These are phyloP conservation scores for Sebastes taczanowskii DNA, from an alignment of 2,797 vertebrate species.

Conservation along the genomic window DNA sequence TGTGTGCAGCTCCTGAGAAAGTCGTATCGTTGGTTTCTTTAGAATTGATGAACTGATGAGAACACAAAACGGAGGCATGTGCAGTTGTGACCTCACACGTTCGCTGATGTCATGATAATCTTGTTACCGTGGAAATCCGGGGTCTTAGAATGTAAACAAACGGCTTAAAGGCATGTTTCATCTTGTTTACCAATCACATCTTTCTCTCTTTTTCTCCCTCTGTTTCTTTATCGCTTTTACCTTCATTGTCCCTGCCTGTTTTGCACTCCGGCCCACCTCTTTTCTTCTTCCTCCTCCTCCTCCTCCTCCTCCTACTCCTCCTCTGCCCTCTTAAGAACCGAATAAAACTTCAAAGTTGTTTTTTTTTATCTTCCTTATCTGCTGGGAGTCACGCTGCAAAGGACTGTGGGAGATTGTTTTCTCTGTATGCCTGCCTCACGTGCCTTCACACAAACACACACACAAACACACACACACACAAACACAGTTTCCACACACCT, in stretches of 20 bases:
- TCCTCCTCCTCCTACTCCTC: neutral
- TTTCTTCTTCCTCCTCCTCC: neutral
- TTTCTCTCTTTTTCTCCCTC: neutral
- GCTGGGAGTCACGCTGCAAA: conserved; percentile 49
- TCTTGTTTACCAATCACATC: conserved; percentile 22
- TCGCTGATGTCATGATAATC: neutral
- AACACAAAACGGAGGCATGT: neutral
- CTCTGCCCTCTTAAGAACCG: conserved; percentile 33
- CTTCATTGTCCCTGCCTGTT: conserved; percentile 5
- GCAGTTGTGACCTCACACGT: neutral
- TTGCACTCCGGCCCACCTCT: neutral
- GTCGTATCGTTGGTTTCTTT: neutral
- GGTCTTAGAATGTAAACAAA: conserved; percentile 17
- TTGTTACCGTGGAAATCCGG: neutral
- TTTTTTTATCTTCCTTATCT: conserved; percentile 50
- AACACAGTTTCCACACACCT: neutral
- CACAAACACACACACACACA: neutral
- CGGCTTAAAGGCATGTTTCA: neutral
- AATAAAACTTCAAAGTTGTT: conserved; percentile 55
- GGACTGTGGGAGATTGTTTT: conserved; percentile 45
- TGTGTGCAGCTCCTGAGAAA: neutral
- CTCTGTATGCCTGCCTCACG: neutral
- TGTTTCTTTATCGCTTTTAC: conserved; percentile 1
- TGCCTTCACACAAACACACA: neutral
- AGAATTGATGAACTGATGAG: neutral